phyloP scores from a whole-genome alignment of 2,797 vertebrate species.

The Amblyopsis hoosieri region DNA sequence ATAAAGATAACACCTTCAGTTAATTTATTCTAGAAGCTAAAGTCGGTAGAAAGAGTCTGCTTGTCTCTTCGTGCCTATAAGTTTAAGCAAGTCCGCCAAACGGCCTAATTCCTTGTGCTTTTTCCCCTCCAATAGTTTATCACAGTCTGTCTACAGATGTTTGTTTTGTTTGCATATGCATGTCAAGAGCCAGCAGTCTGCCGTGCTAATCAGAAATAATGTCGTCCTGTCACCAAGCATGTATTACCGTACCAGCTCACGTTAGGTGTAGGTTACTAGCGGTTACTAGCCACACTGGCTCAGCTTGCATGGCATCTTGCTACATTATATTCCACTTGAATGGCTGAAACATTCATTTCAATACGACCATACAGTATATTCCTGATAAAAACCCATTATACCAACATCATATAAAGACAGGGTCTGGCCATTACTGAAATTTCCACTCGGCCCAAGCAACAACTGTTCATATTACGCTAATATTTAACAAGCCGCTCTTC shows the following conservation, averaged over 20 bases:
- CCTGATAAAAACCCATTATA: too few relatives aligned
- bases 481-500: conserved; percentile 12
- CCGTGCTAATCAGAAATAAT: conserved; percentile 7
- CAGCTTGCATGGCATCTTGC: background rate
- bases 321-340: too few relatives aligned
- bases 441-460: too few relatives aligned
- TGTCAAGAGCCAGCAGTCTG: background rate
- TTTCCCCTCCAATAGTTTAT: background rate
- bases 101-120: background rate
- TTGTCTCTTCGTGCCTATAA: conserved; percentile 14
- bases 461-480: too few relatives aligned
- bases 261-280: too few relatives aligned
- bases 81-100: background rate
- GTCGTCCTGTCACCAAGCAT: background rate
- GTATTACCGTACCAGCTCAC: background rate
- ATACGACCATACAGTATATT: too few relatives aligned
- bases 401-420: too few relatives aligned
- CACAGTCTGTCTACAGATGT: background rate
- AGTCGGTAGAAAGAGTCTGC: conserved; percentile 27
- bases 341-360: too few relatives aligned
- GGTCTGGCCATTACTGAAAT: too few relatives aligned
- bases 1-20: conserved; percentile 37
- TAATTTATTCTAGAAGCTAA: conserved; percentile 52
- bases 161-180: background rate
- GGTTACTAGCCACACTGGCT: background rate